Evolutionary conservation across 2,888 invertebrate species (phyloP).

Genomic region (Teleiodes luculella): DNA sequence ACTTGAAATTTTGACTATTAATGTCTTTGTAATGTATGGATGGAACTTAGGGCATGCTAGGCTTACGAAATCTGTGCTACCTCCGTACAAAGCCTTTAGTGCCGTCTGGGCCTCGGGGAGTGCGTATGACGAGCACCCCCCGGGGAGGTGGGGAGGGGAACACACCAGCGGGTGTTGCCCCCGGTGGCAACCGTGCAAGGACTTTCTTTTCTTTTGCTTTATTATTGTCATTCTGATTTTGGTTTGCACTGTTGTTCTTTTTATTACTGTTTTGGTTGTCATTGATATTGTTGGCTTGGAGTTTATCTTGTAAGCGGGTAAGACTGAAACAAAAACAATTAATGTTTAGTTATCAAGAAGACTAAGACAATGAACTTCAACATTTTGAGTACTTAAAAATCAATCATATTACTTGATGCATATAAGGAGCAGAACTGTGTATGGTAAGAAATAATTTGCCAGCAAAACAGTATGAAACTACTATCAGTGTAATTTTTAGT

Average conservation of each 20-base stretch:
- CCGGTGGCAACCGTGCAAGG: constrained; percentile 57
- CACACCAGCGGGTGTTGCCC: constrained; percentile 52
- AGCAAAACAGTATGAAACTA: background rate
- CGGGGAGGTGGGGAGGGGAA: constrained; percentile 69
- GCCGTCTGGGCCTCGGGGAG: constrained; percentile 89
- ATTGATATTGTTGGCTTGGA: constrained; percentile 65
- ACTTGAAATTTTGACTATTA: constrained; percentile 16
- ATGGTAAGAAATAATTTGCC: no score
- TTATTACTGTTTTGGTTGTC: constrained; percentile 54
- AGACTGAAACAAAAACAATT: constrained; percentile 44
- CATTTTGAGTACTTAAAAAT: no score
- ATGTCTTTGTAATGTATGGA: constrained; percentile 37
- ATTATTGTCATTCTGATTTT: constrained; percentile 44
- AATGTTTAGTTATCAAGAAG: background rate
- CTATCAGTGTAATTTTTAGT: constrained; percentile 3
- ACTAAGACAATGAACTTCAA: background rate
- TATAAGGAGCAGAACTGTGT: no score
- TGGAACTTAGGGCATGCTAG: constrained; percentile 40
- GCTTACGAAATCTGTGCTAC: constrained; percentile 51
- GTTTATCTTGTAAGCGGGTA: constrained; percentile 64
- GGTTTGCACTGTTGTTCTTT: constrained; percentile 41
- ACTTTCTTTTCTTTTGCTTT: constrained; percentile 69
- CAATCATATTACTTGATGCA: no score
- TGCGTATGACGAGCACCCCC: constrained; percentile 80
- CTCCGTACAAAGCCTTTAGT: constrained; percentile 74